Conservation (phyloP, 30 jellyfish, hydroid and myxozoan genomes). For the Nemopilema nomurai region DNA sequence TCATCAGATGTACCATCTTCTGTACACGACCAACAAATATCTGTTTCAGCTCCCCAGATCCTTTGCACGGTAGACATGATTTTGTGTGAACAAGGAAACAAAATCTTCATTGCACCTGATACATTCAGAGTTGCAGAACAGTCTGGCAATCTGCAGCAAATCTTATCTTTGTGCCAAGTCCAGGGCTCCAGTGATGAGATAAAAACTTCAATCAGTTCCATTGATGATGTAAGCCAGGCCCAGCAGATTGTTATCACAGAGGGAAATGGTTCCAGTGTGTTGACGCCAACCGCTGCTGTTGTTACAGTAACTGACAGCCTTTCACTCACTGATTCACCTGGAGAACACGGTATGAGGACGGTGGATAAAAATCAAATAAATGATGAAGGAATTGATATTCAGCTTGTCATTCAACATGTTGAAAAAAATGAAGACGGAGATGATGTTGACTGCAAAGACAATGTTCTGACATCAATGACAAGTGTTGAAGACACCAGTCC, state of each 20-base stretch:
- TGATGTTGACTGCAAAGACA: not conserved
- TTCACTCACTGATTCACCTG: not conserved
- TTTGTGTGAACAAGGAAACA: conserved; percentile 66
- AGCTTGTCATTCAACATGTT: conserved; percentile 26
- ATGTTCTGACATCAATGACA: not conserved
- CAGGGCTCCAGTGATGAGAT: not conserved
- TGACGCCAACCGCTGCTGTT: conserved; percentile 20
- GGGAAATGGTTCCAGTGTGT: conserved; percentile 1
- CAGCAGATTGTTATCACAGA: conserved; percentile 37
- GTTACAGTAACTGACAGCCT: conserved; percentile 19
- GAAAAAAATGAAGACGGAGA: not conserved
- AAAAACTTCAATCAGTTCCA: not conserved
- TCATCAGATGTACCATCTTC: not conserved
- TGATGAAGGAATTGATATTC: conserved; percentile 29
- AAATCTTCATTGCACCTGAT: conserved; percentile 61
- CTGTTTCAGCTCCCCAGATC: conserved; percentile 48
- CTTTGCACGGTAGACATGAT: conserved; percentile 68
- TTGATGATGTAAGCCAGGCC: not conserved
- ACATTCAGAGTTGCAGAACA: conserved; percentile 51
- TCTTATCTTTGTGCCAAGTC: conserved; percentile 47
- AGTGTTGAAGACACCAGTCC: not conserved
- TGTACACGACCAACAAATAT: not conserved
- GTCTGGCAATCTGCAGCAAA: conserved; percentile 35
- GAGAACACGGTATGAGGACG: not conserved
- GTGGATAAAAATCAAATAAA: conserved; percentile 10